Evolutionary conservation across 1,140 invertebrate genomes (phyloP).

Genomic region (Drosophila suzukii): DNA sequence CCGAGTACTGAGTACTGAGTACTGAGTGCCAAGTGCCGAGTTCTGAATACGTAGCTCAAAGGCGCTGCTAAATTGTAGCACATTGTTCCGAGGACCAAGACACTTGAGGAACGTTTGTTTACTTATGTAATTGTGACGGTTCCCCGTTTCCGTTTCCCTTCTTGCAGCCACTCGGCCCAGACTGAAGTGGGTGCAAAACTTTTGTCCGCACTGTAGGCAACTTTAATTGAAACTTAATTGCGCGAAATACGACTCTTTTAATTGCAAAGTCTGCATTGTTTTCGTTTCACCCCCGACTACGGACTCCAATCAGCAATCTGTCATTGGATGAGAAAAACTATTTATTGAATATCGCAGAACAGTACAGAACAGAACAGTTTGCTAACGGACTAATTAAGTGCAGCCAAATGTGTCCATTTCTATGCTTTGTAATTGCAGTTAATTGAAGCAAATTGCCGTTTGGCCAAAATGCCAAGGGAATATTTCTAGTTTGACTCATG

Average conservation of each 20-base stretch:
- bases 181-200: constrained; percentile 13
- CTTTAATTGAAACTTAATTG: constrained; percentile 73
- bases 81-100: constrained; percentile 57
- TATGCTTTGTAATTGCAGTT: constrained; percentile 63
- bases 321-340: constrained; percentile 40
- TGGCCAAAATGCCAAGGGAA: constrained; percentile 48
- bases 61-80: constrained; percentile 72
- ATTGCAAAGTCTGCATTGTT: constrained; percentile 28
- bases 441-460: constrained; percentile 73
- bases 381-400: constrained; percentile 65
- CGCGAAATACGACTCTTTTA: constrained; percentile 46
- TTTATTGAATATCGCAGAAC: constrained; percentile 60
- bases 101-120: constrained; percentile 69
- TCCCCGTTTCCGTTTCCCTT: constrained; percentile 32
- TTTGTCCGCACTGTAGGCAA: constrained; percentile 23
- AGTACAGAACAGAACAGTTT: constrained; percentile 15
- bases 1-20: neutral
- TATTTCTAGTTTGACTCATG: constrained; percentile 13
- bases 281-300: neutral
- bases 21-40: neutral
- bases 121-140: constrained; percentile 78
- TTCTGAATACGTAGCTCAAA: constrained; percentile 39
- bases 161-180: neutral
- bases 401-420: constrained; percentile 37
- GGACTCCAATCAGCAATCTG: constrained; percentile 33